phyloP scores from a whole-genome alignment of 2,797 vertebrate species.

The Hozukius guyotensis region DNA sequence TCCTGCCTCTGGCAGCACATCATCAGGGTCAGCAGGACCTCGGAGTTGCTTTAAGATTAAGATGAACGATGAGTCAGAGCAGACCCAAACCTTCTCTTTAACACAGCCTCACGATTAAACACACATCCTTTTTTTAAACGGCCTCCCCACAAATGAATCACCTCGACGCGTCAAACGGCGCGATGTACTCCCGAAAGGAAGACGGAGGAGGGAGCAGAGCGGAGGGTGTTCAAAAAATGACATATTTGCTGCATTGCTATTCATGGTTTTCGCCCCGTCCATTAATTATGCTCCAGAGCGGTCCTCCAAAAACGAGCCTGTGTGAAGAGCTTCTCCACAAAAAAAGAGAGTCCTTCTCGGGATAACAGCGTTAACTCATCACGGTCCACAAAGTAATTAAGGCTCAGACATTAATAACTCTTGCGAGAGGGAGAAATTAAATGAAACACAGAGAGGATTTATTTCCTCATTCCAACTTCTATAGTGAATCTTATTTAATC shows the following conservation, averaged over 20 bases:
- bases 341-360: constrained; percentile 42
- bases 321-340: constrained; percentile 46
- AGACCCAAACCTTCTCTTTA: not conserved
- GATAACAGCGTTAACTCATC: constrained; percentile 54
- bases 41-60: constrained; percentile 3
- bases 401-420: constrained; percentile 69
- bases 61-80: constrained; percentile 7
- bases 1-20: constrained; percentile 6
- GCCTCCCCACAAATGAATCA: constrained; percentile 50
- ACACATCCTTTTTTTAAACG: constrained; percentile 35
- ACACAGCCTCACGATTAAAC: constrained; percentile 46
- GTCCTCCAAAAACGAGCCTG: constrained; percentile 36
- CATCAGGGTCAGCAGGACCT: not conserved
- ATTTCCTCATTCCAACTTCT: constrained; percentile 54
- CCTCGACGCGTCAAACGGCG: constrained; percentile 13
- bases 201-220: constrained; percentile 26
- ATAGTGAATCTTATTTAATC: constrained; percentile 54
- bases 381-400: constrained; percentile 69
- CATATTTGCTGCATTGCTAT: constrained; percentile 64
- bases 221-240: constrained; percentile 25
- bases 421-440: constrained; percentile 54
- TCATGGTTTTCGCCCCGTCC: constrained; percentile 54
- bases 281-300: constrained; percentile 61
- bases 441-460: constrained; percentile 65
- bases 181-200: constrained; percentile 41